A percentile compares a stretch with the other conserved stretches of the same genome.
Conservation (phyloP, 2,888 invertebrate genomes). For the Plemyria rubiginata region DNA sequence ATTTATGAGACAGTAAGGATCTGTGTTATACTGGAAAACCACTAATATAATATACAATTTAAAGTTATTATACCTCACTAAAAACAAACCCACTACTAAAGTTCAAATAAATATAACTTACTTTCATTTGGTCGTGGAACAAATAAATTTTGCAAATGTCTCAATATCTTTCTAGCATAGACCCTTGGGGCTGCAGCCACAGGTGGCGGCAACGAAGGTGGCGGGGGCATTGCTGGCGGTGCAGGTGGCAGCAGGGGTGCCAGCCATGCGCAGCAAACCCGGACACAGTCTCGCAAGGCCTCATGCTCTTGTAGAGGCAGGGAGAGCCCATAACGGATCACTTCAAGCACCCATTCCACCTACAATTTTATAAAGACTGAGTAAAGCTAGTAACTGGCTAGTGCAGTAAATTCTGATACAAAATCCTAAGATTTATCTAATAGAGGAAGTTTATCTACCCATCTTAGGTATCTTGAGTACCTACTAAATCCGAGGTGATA, state of each 20-base stretch:
- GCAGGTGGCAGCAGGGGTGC: constrained; percentile 94
- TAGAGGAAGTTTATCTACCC: too few species aligned
- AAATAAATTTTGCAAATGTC: constrained; percentile 97
- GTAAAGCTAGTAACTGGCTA: too few species aligned
- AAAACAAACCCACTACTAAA: constrained; percentile 6
- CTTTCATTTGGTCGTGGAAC: constrained; percentile 97
- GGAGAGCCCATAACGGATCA: constrained; percentile 95
- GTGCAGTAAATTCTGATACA: too few species aligned
- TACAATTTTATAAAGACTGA: constrained; percentile 55
- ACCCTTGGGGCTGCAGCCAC: constrained; percentile 95
- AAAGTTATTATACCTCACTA: background rate
- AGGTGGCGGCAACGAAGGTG: constrained; percentile 95
- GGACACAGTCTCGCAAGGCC: constrained; percentile 97
- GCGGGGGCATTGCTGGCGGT: constrained; percentile 92
- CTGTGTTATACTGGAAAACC: background rate
- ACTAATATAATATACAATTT: background rate
- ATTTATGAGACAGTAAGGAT: background rate
- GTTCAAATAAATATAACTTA: constrained; percentile 73
- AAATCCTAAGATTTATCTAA: too few species aligned
- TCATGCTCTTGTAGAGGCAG: constrained; percentile 96
- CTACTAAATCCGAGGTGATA: too few species aligned
- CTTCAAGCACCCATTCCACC: constrained; percentile 95
- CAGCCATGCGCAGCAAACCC: constrained; percentile 98
- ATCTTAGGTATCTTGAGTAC: too few species aligned
- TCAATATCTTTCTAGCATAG: constrained; percentile 95